These are phyloP conservation scores for Micronycteris hirsuta DNA, from an alignment of 2,113 vertebrate genomes.

Conservation along the genomic window DNA sequence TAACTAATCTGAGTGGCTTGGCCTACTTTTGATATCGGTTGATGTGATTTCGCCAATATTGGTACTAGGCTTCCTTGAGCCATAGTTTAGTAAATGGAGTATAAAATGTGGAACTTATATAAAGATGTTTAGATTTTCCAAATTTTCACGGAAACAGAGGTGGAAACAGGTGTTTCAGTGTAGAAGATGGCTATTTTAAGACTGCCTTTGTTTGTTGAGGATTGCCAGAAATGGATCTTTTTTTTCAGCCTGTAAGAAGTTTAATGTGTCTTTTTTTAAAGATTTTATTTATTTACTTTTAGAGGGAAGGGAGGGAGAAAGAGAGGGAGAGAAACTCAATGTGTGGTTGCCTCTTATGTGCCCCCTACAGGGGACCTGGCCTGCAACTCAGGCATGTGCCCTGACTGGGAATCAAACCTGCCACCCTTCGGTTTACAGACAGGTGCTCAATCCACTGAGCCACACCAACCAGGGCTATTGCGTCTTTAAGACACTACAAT, in stretches of 20 bases:
- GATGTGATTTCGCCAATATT: not conserved
- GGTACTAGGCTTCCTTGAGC: not conserved
- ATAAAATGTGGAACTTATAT: not conserved
- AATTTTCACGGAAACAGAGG: not conserved
- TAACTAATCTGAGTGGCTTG: not conserved
- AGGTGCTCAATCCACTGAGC: no score
- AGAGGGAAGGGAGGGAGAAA: no score
- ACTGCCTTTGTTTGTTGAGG: not conserved
- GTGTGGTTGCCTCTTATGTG: no score
- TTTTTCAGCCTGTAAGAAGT: not conserved
- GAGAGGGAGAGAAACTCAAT: no score
- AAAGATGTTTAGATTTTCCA: not conserved
- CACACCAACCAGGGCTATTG: conserved; percentile 30
- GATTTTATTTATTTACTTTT: no score
- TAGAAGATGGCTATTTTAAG: not conserved
- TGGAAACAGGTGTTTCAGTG: not conserved
- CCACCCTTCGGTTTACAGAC: no score
- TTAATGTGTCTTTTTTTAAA: conserved; percentile 35
- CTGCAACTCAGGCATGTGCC: no score
- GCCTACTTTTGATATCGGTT: not conserved
- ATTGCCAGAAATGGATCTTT: not conserved
- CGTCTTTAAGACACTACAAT: not conserved
- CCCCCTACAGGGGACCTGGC: no score
- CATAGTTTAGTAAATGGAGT: not conserved
- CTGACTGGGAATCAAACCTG: no score